Conservation (phyloP, 92 coral and sea anemone species). For the Metridium senile region DNA sequence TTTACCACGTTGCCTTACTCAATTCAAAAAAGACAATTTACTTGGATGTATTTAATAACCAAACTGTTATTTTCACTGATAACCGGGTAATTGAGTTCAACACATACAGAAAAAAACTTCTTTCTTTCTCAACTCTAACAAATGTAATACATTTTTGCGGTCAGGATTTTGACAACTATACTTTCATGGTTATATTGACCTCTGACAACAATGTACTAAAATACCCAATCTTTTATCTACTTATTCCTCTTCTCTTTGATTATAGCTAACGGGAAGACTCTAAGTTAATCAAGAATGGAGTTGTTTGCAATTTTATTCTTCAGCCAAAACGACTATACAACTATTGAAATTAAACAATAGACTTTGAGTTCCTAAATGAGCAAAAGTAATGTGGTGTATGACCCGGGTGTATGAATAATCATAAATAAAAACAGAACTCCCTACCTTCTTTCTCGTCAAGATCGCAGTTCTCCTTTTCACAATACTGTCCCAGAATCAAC, state of each 20-base stretch:
- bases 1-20: too few species aligned
- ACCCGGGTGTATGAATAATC: background rate
- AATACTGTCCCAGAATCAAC: background rate
- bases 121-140: too few species aligned
- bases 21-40: too few species aligned
- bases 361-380: background rate
- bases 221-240: background rate
- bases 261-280: background rate
- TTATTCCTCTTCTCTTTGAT: background rate
- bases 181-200: too few species aligned
- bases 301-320: background rate
- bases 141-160: background rate
- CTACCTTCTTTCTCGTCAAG: background rate
- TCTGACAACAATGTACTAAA: too few species aligned
- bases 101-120: background rate
- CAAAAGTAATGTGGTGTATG: too few species aligned
- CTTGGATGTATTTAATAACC: too few species aligned
- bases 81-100: background rate
- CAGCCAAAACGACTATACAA: too few species aligned
- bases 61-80: background rate
- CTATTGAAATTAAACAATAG: background rate
- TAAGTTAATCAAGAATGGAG: background rate
- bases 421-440: background rate
- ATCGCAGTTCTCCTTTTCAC: background rate
- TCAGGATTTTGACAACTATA: background rate